Evolutionary conservation across 2,797 vertebrate genomes (phyloP), one percentile per base, ranked within the genome.

Genomic region (Allobates femoralis): DNA sequence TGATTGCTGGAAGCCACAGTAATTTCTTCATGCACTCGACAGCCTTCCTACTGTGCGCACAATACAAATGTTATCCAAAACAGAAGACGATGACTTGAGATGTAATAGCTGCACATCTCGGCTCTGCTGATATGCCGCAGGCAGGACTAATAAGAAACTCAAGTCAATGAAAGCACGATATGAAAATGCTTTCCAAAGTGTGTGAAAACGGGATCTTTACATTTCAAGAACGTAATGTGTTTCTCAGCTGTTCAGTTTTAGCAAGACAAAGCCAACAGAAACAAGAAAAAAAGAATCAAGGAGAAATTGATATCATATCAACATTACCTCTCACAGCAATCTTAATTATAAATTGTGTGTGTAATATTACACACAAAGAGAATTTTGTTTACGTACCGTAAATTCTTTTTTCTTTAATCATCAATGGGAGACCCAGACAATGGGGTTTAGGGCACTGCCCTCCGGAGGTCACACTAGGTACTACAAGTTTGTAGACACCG

Each of bases 111-210:
- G 28, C 76, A 32, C 51, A 62, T 37, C 56, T 64, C 18, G 23
- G 16, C 46, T 77, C 23, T n/a, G 37, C 32, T 50, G 21, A 81
- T 67, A 11, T 71, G 80, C 66, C 5, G 19, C 46, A 34, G 46
- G 19, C 46, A 81, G 34, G 16, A 34, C 60, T 62, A 50, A 51
- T 28, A 26, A 67, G 11, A 67, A 37, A 23, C 53, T 60, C 26
- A 34, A 19, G 76, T 79, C 18, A 32, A 34, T 34, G 30, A 79
- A 32, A 71, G 46, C 64, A 32, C 46, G n/a, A 34, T 69, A 82
- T 55, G 66, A 19, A 30, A 69, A 71, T 34, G 64, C 62, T 82
- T 71, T 30, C 28, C 46, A 55, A 18, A 69, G 51, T 53, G 21
- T n/a, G n/a, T 50, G 46, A 67, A 62, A 55, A 23, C 18, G 19